phyloP scores from a whole-genome alignment of 2,888 invertebrate species.

The Amphipoea lucens region DNA sequence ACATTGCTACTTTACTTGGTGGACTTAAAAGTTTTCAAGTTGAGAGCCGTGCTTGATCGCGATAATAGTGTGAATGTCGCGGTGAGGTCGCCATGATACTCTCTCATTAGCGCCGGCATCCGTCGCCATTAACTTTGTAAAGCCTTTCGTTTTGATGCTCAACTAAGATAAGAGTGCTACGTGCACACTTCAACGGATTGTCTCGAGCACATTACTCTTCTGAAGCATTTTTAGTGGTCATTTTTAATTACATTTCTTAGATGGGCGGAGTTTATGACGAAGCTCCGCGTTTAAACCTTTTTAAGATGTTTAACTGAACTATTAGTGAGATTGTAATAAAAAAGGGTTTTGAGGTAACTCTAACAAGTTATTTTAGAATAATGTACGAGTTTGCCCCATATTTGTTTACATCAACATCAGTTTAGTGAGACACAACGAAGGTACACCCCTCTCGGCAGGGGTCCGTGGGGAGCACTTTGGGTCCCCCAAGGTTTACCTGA shows the following conservation, averaged over 20 bases:
- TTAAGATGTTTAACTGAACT: slow-evolving; percentile 13
- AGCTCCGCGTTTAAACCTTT: slow-evolving; percentile 14
- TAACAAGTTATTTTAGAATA: slow-evolving; percentile 5
- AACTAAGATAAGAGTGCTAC: slow-evolving; percentile 59
- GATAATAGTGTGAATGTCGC: slow-evolving; percentile 20
- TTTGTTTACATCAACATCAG: slow-evolving; percentile 23
- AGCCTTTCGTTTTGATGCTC: slow-evolving; percentile 61
- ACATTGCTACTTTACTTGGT: slow-evolving; percentile 56
- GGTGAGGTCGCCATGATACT: slow-evolving; percentile 24
- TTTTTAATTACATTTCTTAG: slow-evolving; percentile 42
- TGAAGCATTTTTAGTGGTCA: slow-evolving; percentile 19
- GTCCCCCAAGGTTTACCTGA: slow-evolving; percentile 18
- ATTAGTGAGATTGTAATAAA: slow-evolving; percentile 14
- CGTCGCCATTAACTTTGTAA: slow-evolving; percentile 53
- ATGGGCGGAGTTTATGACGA: slow-evolving; percentile 7
- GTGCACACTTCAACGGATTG: slow-evolving; percentile 50
- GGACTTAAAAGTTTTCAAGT: slow-evolving; percentile 34
- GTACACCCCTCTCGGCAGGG: neutral
- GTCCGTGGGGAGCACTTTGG: neutral
- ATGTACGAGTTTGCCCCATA: slow-evolving; percentile 15
- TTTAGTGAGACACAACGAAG: slow-evolving; percentile 6
- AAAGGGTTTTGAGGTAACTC: neutral
- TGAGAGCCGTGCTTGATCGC: slow-evolving; percentile 29
- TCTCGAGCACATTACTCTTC: slow-evolving; percentile 31
- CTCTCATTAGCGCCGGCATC: slow-evolving; percentile 65